Evolutionary conservation across 2,888 invertebrate species (phyloP), one percentile per base, ranked within the genome.

Genomic region (Koerneria pararmatus): DNA sequence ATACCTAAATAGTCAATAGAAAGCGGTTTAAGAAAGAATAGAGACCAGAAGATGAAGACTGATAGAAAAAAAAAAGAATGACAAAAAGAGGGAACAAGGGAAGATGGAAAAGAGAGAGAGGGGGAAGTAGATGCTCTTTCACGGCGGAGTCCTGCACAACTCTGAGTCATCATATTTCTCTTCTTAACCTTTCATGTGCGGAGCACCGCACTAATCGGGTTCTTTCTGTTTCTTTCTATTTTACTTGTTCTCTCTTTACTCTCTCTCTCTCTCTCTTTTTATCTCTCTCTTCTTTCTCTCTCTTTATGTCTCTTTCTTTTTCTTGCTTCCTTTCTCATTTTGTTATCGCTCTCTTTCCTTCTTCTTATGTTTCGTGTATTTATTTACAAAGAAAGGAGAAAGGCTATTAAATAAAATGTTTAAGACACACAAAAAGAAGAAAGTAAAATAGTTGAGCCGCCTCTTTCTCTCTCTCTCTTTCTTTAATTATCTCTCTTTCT

Each of bases 211-310:
- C 8, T 57, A 57, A n/a, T 32, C 32, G 34, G 24, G 15, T 29
- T 19, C 31, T 32, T 22, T 22, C 11, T n/a, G 22, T 57, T 35
- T 53, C 53, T 11, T 24, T 53, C 27, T 51, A 51, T n/a, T 51
- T 24, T 11, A 6, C 51, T 6, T 5, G 51, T 15, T 41, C 41
- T 41, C 15, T 41, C 41, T 41, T 41, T 32, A 58, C 46, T 29
- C 27, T 29, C 6, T 37, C 32, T 56, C 11, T 22, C 32, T 57
- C 57, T 2, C 22, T 19, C 54, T 11, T 29, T 19, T 6, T 35
- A 6, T 4, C 58, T 58, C 58, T 58, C 41, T 41, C 46, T 58
- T 41, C 58, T 41, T 41, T 41, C 58, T 58, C 37, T 58, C 58
- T 37, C 37, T n/a, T n/a, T n/a, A n/a, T n/a, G n/a, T n/a, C n/a